Conservation (phyloP, 2,797 vertebrate species). For the Rhinogobio ventralis region DNA sequence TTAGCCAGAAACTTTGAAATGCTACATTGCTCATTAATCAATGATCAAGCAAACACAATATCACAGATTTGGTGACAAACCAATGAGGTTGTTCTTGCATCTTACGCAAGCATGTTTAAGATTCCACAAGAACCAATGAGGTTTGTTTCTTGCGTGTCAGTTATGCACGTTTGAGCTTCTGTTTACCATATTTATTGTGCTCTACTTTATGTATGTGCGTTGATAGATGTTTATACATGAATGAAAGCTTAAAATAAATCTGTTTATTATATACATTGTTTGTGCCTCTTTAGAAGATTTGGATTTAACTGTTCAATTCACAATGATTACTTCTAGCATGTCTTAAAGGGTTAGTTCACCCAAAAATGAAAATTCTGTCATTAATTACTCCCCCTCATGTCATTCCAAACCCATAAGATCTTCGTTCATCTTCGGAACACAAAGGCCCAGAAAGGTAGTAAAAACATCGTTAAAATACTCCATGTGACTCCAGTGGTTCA, state of each 20-base stretch:
- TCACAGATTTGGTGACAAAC: background rate
- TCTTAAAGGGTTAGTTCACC: too few species aligned
- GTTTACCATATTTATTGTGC: background rate
- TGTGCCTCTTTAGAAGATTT: background rate
- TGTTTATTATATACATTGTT: background rate
- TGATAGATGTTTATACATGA: background rate
- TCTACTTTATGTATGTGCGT: background rate
- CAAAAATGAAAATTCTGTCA: too few species aligned
- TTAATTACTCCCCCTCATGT: too few species aligned
- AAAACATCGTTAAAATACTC: too few species aligned
- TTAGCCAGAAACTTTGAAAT: conserved; percentile 8
- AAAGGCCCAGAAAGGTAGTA: too few species aligned
- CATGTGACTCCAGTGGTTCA: too few species aligned
- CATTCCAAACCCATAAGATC: too few species aligned
- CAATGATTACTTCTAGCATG: background rate
- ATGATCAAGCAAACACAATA: background rate
- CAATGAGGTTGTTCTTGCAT: background rate
- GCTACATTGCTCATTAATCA: background rate
- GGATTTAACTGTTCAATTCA: background rate
- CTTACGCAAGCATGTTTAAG: background rate
- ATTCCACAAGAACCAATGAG: background rate
- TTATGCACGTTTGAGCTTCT: background rate
- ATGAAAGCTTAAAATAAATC: background rate
- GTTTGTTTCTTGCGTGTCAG: background rate
- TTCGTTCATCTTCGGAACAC: too few species aligned